Percentiles rank a stretch among this genome's conserved stretches.
Conservation (phyloP, 2,797 vertebrate species). For the Dryobates pubescens region DNA sequence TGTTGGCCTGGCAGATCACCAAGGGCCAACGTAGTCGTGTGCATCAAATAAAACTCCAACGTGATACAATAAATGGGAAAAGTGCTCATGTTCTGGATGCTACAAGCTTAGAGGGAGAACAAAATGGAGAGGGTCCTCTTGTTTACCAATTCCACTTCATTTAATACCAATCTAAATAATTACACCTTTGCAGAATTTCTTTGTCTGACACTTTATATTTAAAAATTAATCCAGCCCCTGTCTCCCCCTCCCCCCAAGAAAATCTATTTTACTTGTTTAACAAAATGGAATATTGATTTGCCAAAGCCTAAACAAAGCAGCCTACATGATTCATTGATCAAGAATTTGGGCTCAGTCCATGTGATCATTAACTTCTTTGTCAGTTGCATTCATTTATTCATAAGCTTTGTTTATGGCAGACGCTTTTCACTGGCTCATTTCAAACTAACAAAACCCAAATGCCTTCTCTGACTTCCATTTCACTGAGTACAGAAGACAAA, state of each 20-base stretch:
- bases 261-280: slow-evolving; percentile 72
- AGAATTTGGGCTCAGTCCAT: slow-evolving; percentile 65
- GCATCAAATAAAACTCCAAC: neutral
- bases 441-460: slow-evolving; percentile 15
- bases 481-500: slow-evolving; percentile 25
- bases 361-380: slow-evolving; percentile 69
- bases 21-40: neutral
- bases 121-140: neutral
- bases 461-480: slow-evolving; percentile 8
- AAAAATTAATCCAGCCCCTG: slow-evolving; percentile 57
- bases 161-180: neutral
- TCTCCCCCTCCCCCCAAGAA: neutral
- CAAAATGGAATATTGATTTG: slow-evolving; percentile 77
- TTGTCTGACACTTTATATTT: slow-evolving; percentile 51
- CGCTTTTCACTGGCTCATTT: slow-evolving; percentile 18
- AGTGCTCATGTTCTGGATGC: neutral
- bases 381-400: slow-evolving; percentile 69
- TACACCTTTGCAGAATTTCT: slow-evolving; percentile 7
- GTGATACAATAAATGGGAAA: neutral
- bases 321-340: slow-evolving; percentile 73
- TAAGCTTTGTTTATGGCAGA: slow-evolving; percentile 42
- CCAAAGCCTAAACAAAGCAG: slow-evolving; percentile 72
- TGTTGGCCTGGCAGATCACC: neutral
- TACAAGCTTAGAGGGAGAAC: neutral
- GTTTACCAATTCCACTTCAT: neutral